Percentiles rank a stretch among this genome's conserved stretches.
Evolutionary conservation across 1,140 invertebrate genomes (phyloP).

Genomic region (Protaetia brevitarsis): DNA sequence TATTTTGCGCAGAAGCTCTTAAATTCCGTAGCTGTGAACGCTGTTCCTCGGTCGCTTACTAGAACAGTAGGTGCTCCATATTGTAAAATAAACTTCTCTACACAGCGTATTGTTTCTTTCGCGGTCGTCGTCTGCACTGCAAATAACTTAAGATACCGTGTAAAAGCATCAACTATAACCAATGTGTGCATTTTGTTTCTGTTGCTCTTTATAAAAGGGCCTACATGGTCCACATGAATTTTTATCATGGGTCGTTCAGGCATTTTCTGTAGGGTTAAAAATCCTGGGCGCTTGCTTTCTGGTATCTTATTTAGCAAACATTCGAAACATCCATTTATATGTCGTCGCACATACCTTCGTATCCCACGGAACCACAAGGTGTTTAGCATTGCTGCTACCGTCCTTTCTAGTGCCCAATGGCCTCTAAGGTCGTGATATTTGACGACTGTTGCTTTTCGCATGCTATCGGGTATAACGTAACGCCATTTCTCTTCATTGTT

Average conservation of each 20-base stretch:
- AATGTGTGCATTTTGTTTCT: conserved; percentile 37
- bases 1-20: neutral
- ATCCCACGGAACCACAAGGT: conserved; percentile 26
- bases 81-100: neutral
- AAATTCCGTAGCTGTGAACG: neutral
- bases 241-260: conserved; percentile 31
- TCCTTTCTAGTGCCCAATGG: conserved; percentile 20
- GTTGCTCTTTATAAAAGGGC: conserved; percentile 39
- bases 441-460: conserved; percentile 23
- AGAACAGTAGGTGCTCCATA: conserved; percentile 5
- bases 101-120: neutral
- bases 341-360: conserved; percentile 27
- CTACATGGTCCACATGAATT: conserved; percentile 32
- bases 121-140: conserved; percentile 27
- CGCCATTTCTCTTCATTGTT: neutral
- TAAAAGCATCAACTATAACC: conserved; percentile 38
- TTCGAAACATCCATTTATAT: conserved; percentile 29
- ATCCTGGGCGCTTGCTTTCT: conserved; percentile 27
- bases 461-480: conserved; percentile 25
- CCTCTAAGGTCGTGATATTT: conserved; percentile 24
- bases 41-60: neutral
- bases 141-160: conserved; percentile 32
- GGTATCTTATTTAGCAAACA: conserved; percentile 31
- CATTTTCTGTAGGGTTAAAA: conserved; percentile 20
- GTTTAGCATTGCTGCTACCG: conserved; percentile 1